Evolutionary conservation across 1,140 invertebrate genomes (phyloP).

Genomic region (Panonychus citri): DNA sequence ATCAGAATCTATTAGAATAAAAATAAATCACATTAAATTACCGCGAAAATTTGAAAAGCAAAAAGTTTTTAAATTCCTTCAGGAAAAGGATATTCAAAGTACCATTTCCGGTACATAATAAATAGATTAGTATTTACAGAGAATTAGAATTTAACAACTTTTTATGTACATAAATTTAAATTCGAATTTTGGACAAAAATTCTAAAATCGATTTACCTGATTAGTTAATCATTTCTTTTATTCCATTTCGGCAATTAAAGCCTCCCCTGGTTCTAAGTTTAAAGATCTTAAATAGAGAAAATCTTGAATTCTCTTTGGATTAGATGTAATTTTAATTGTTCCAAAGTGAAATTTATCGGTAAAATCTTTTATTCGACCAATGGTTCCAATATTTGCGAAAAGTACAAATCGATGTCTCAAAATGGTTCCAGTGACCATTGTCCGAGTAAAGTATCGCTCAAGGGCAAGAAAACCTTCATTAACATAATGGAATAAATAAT

Average conservation of each 20-base stretch:
- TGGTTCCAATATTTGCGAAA: conserved; percentile 6
- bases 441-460: conserved; percentile 5
- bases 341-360: conserved; percentile 8
- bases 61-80: no score
- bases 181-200: no score
- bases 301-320: conserved; percentile 4
- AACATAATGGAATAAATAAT: conserved; percentile 10
- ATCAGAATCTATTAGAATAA: no score
- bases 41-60: no score
- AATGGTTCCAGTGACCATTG: background rate
- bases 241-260: conserved; percentile 7
- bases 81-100: no score
- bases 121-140: no score
- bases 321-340: conserved; percentile 2
- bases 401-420: conserved; percentile 7
- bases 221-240: background rate
- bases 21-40: no score
- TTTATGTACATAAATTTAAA: no score
- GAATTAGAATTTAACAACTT: no score
- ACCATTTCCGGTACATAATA: no score
- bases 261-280: conserved; percentile 9
- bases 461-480: conserved; percentile 2
- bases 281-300: conserved; percentile 11
- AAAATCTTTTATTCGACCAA: conserved; percentile 4
- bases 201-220: no score